phyloP scores from a whole-genome alignment of 2,888 invertebrate genomes.

The Allygus modestus region DNA sequence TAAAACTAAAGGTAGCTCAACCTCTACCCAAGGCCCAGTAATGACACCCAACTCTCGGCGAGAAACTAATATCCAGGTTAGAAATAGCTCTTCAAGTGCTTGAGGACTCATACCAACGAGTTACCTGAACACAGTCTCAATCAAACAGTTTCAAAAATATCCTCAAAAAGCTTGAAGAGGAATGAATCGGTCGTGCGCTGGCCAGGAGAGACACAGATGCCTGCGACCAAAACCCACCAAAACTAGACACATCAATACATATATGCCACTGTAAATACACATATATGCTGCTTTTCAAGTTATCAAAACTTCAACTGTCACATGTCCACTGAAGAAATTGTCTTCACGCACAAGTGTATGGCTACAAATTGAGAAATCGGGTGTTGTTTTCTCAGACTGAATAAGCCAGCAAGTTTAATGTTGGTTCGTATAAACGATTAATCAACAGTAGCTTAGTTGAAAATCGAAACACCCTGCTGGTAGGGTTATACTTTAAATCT shows the following conservation, averaged over 20 bases:
- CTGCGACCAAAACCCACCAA: conserved; percentile 38
- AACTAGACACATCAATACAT: conserved; percentile 36
- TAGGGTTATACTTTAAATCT: no score
- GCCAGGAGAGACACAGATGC: conserved; percentile 57
- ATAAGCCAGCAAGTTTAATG: no score
- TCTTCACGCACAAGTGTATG: conserved; percentile 34
- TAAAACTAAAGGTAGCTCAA: conserved; percentile 6
- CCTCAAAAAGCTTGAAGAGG: conserved; percentile 49
- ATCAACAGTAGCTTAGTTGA: no score
- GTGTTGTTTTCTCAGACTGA: no score
- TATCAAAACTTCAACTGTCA: conserved; percentile 18
- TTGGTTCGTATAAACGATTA: no score
- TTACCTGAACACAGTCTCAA: conserved; percentile 32
- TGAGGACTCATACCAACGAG: conserved; percentile 41
- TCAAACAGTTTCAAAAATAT: conserved; percentile 24
- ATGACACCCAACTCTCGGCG: conserved; percentile 46
- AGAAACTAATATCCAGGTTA: neutral
- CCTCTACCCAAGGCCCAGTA: conserved; percentile 15
- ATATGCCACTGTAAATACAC: conserved; percentile 39
- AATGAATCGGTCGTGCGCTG: conserved; percentile 55
- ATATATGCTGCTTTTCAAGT: conserved; percentile 44
- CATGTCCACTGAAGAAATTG: conserved; percentile 22
- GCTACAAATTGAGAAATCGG: neutral
- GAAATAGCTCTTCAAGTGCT: conserved; percentile 19
- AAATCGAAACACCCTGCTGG: no score